Percentiles rank a stretch among this genome's conserved stretches.
Conservation (phyloP, 2,888 invertebrate genomes). For the Rotaria socialis region DNA sequence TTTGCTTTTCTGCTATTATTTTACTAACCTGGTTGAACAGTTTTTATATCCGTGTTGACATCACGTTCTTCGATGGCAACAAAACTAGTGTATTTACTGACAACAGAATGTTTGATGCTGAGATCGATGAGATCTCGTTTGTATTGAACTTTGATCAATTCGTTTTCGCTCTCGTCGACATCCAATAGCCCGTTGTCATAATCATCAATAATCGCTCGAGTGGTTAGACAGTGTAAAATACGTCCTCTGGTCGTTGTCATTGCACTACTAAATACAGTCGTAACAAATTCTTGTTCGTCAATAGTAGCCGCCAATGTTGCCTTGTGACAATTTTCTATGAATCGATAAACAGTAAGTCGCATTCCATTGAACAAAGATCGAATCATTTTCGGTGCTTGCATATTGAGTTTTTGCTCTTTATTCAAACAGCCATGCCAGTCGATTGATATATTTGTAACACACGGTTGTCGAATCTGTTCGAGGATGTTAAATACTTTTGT, state of each 20-base stretch:
- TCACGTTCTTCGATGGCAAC: slow-evolving; percentile 58
- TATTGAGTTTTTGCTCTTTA: slow-evolving; percentile 48
- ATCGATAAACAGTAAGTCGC: slow-evolving; percentile 57
- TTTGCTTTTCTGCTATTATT: too few relatives aligned
- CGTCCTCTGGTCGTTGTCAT: slow-evolving; percentile 55
- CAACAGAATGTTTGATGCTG: slow-evolving; percentile 57
- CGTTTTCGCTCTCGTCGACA: slow-evolving; percentile 53
- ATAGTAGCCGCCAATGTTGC: slow-evolving; percentile 57
- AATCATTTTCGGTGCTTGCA: slow-evolving; percentile 53
- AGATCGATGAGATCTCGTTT: slow-evolving; percentile 54
- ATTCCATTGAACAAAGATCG: slow-evolving; percentile 58
- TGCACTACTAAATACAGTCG: slow-evolving; percentile 56
- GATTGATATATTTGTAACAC: slow-evolving; percentile 54
- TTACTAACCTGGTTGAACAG: neutral
- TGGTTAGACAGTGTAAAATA: slow-evolving; percentile 57
- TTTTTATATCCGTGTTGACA: slow-evolving; percentile 48
- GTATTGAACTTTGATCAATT: slow-evolving; percentile 48
- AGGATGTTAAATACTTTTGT: slow-evolving; percentile 50
- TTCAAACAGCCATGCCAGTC: slow-evolving; percentile 52
- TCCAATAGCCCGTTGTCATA: slow-evolving; percentile 57
- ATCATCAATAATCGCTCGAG: slow-evolving; percentile 56
- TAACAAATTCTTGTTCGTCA: slow-evolving; percentile 55
- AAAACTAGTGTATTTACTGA: slow-evolving; percentile 59
- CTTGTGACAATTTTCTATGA: slow-evolving; percentile 56
- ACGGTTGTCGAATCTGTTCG: slow-evolving; percentile 54